Conservation (phyloP, 2,888 invertebrate genomes). For the Apodemia zela region DNA sequence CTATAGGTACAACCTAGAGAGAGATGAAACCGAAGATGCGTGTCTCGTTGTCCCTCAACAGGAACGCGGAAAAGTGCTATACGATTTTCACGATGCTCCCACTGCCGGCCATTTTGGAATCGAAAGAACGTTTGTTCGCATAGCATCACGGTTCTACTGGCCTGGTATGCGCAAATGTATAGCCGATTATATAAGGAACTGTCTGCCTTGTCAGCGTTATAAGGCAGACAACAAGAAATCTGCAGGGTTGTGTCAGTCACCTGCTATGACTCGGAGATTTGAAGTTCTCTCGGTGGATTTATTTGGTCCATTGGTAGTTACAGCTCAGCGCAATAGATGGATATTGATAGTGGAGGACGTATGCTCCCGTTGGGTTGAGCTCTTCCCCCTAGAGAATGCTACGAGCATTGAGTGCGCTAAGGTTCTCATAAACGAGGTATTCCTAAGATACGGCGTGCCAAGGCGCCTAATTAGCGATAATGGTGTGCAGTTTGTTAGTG, state of each 20-base stretch:
- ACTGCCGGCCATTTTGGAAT: conserved; percentile 7
- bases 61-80: not conserved
- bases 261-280: conserved; percentile 23
- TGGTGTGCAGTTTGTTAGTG: conserved; percentile 34
- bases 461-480: conserved; percentile 45
- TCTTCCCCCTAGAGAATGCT: conserved; percentile 35
- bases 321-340: conserved; percentile 31
- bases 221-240: not conserved
- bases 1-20: not conserved
- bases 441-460: conserved; percentile 41
- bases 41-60: conserved; percentile 6
- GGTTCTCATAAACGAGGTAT: conserved; percentile 30
- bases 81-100: not conserved
- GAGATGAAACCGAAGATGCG: not conserved
- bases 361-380: conserved; percentile 36
- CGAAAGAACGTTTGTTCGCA: conserved; percentile 26
- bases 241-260: conserved; percentile 28
- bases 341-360: conserved; percentile 36
- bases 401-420: conserved; percentile 32
- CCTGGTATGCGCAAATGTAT: conserved; percentile 32
- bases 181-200: conserved; percentile 17
- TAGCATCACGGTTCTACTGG: conserved; percentile 31
- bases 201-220: not conserved
- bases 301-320: conserved; percentile 35
- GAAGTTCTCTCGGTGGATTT: conserved; percentile 30